Evolutionary conservation across 2,797 vertebrate genomes (phyloP).

Genomic region (Discoglossus pictus): DNA sequence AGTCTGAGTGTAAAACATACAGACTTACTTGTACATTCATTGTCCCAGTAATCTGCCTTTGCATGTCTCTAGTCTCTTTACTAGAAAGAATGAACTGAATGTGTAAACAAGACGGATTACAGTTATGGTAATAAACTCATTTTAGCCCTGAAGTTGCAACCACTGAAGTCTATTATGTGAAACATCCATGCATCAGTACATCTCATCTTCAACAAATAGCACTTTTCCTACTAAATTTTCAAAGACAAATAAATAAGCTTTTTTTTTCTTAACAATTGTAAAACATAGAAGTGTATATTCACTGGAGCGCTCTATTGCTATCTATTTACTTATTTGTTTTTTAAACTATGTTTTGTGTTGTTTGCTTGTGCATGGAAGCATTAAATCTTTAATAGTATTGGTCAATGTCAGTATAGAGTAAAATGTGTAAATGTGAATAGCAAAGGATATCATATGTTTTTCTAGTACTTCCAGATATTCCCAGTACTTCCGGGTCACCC

Average conservation of each 20-base stretch:
- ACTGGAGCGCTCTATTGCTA: conserved; percentile 31
- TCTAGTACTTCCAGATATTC: no score
- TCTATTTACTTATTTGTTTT: conserved; percentile 24
- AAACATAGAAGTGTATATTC: conserved; percentile 17
- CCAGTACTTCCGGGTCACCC: no score
- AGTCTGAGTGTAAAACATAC: conserved; percentile 1
- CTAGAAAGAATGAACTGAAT: conserved; percentile 18
- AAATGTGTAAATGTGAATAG: no score
- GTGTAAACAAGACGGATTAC: conserved; percentile 33
- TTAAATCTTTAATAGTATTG: no score
- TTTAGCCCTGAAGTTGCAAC: conserved; percentile 31
- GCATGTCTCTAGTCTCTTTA: conserved; percentile 10
- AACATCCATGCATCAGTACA: no score
- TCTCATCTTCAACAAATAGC: no score
- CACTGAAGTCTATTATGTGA: background rate
- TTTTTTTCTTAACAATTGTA: conserved; percentile 22
- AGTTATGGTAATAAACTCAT: conserved; percentile 31
- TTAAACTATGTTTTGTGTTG: no score
- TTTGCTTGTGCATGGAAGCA: no score
- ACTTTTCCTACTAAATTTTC: no score
- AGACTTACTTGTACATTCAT: background rate
- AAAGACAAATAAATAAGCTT: no score
- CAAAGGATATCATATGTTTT: no score
- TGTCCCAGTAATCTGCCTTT: conserved; percentile 19
- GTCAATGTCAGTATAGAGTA: no score